Conservation (phyloP, 2,888 invertebrate genomes). For the Lysandra bellargus region DNA sequence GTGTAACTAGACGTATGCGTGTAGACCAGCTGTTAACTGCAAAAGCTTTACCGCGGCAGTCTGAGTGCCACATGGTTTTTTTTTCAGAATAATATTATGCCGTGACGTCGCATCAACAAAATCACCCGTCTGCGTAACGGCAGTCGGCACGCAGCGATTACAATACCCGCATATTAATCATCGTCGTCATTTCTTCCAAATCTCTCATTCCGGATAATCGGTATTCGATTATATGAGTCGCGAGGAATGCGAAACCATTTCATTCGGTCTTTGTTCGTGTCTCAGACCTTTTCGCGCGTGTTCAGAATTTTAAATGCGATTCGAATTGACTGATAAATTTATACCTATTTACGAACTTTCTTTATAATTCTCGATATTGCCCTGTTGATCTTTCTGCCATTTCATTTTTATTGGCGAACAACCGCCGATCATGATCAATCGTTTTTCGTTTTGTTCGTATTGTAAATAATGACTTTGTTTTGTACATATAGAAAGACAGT, state of each 20-base stretch:
- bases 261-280: slow-evolving; percentile 45
- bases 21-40: too few relatives aligned
- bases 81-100: too few relatives aligned
- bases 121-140: too few relatives aligned
- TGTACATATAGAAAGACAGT: too few relatives aligned
- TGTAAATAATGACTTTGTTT: too few relatives aligned
- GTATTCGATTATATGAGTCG: slow-evolving; percentile 67
- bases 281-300: slow-evolving; percentile 60
- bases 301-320: slow-evolving; percentile 50
- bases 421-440: background rate
- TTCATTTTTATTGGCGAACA: background rate
- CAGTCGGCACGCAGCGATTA: background rate
- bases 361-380: slow-evolving; percentile 17
- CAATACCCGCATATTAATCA: slow-evolving; percentile 32
- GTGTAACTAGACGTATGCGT: too few relatives aligned
- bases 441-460: too few relatives aligned
- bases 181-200: slow-evolving; percentile 32
- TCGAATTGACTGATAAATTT: slow-evolving; percentile 35
- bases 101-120: background rate
- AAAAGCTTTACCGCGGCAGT: too few relatives aligned
- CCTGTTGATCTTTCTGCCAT: background rate
- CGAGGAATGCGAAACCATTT: slow-evolving; percentile 44
- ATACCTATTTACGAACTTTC: slow-evolving; percentile 20
- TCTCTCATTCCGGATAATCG: slow-evolving; percentile 58
- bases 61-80: too few relatives aligned